Evolutionary conservation across 2,888 invertebrate genomes (phyloP).

Genomic region (Tethea ocularis): DNA sequence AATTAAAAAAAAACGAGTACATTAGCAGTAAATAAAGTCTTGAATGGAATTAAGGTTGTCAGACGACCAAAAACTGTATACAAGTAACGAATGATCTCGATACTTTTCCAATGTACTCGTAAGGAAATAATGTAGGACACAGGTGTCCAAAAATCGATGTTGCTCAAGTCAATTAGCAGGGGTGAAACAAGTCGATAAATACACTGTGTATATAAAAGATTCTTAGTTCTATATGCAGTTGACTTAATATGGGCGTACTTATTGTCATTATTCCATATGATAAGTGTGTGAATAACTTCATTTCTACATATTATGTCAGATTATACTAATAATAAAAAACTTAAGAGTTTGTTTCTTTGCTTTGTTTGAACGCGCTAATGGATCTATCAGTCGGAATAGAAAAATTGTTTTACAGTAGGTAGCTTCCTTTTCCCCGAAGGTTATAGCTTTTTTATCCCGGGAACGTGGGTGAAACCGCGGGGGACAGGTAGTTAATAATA

Average conservation of each 20-base stretch:
- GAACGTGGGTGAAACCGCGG: too few relatives aligned
- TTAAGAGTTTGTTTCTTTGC: too few relatives aligned
- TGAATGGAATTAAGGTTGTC: constrained; percentile 17
- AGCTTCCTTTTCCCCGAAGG: too few relatives aligned
- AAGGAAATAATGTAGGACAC: constrained; percentile 10
- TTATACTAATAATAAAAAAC: too few relatives aligned
- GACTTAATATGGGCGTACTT: constrained; percentile 4
- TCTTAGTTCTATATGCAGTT: background rate
- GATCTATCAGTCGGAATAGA: too few relatives aligned
- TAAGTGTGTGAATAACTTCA: too few relatives aligned
- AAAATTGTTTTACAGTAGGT: too few relatives aligned
- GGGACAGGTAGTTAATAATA: too few relatives aligned
- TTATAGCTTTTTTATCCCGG: too few relatives aligned
- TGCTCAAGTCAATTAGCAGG: constrained; percentile 65
- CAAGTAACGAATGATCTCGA: background rate
- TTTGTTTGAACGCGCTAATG: too few relatives aligned
- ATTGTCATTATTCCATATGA: background rate
- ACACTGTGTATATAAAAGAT: background rate
- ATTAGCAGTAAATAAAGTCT: background rate
- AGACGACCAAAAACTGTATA: constrained; percentile 12
- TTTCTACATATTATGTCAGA: background rate
- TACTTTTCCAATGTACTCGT: background rate
- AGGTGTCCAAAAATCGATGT: constrained; percentile 21
- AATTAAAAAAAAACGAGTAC: constrained; percentile 16
- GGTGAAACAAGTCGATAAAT: constrained; percentile 19